Percentiles rank a stretch among this genome's conserved stretches.
These are phyloP conservation scores for Actinostola sp. DNA, from an alignment of 92 coral and sea anemone species.

Conservation along the genomic window DNA sequence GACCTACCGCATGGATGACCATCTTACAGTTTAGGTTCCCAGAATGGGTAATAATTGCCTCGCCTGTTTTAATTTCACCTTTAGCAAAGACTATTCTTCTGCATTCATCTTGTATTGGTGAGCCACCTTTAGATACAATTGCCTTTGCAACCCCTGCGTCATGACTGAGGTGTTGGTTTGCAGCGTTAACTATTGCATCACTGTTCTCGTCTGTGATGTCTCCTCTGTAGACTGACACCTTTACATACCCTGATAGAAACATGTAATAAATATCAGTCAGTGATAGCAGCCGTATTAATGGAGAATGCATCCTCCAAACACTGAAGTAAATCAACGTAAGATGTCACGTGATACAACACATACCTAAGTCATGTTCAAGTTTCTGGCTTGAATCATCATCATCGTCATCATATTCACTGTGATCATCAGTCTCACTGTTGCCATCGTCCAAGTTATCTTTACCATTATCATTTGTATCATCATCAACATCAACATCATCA, in stretches of 20 bases:
- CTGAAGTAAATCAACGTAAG: not conserved
- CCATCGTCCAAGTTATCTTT: not conserved
- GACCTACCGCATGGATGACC: slow-evolving; percentile 79
- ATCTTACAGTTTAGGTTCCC: slow-evolving; percentile 69
- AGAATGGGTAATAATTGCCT: slow-evolving; percentile 45
- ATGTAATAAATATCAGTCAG: not conserved
- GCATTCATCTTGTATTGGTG: slow-evolving; percentile 53
- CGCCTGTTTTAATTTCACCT: slow-evolving; percentile 46
- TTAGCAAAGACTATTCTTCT: slow-evolving; percentile 18
- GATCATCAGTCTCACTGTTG: not conserved
- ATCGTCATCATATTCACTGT: slow-evolving; percentile 13
- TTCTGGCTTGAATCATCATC: not conserved
- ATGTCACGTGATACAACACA: not conserved
- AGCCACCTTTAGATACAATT: slow-evolving; percentile 82
- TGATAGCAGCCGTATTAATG: not conserved
- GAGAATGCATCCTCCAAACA: not conserved
- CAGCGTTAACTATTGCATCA: slow-evolving; percentile 84
- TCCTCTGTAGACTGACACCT: slow-evolving; percentile 74
- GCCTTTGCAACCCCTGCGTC: slow-evolving; percentile 81
- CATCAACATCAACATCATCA: not conserved
- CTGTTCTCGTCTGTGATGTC: slow-evolving; percentile 69
- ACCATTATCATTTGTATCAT: not conserved
- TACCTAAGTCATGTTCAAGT: slow-evolving; percentile 18
- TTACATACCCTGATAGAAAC: slow-evolving; percentile 26
- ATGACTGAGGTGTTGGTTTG: slow-evolving; percentile 58